Conservation (phyloP, 2,888 invertebrate genomes). For the Antheraea yamamai region DNA sequence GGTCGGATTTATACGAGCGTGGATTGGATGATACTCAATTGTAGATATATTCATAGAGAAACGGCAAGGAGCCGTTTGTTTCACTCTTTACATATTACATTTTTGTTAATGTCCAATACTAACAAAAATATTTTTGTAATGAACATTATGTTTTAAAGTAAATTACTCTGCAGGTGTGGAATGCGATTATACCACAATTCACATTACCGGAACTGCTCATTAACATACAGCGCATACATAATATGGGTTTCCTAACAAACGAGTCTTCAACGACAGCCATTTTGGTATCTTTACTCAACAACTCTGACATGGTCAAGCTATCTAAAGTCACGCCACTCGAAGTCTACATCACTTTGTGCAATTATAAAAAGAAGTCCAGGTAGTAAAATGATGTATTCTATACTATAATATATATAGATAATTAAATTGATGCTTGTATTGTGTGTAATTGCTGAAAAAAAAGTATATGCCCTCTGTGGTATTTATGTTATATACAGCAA, state of each 20-base stretch:
- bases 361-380: slow-evolving; percentile 85
- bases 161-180: slow-evolving; percentile 80
- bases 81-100: too few relatives aligned
- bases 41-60: too few relatives aligned
- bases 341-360: slow-evolving; percentile 81
- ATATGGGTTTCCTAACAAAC: slow-evolving; percentile 81
- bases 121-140: neutral
- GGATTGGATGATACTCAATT: too few relatives aligned
- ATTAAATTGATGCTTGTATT: neutral
- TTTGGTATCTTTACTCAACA: slow-evolving; percentile 76
- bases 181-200: slow-evolving; percentile 80
- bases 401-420: neutral
- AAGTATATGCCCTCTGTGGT: too few relatives aligned
- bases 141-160: neutral
- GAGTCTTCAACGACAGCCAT: slow-evolving; percentile 76
- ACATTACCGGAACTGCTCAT: slow-evolving; percentile 74
- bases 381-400: slow-evolving; percentile 42
- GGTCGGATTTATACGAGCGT: too few relatives aligned
- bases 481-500: too few relatives aligned
- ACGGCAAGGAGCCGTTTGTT: too few relatives aligned
- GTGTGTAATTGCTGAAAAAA: too few relatives aligned
- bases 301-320: slow-evolving; percentile 68
- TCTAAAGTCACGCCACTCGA: slow-evolving; percentile 73
- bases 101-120: neutral
- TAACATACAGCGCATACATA: slow-evolving; percentile 83